A percentile compares a stretch with the other conserved stretches of the same genome.
Evolutionary conservation across 2,113 vertebrate species (phyloP).

Genomic region (Meriones unguiculatus): DNA sequence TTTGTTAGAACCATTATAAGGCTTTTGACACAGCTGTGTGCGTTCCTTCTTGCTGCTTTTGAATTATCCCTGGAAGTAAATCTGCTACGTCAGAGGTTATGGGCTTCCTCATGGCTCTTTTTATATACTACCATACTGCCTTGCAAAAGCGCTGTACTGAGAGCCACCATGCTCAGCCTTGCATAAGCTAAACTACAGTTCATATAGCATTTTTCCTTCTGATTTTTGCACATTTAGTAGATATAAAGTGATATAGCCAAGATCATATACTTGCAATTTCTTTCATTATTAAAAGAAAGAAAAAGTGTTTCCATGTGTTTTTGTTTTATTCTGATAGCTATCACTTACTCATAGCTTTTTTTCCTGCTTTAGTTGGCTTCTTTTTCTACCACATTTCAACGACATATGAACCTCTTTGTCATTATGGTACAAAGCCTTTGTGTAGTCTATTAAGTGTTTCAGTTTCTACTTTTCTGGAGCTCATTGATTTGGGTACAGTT

Average conservation of each 20-base stretch:
- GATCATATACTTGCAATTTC: constrained; percentile 49
- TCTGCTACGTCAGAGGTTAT: constrained; percentile 5
- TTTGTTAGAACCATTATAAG: background rate
- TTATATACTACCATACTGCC: background rate
- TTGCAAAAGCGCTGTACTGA: background rate
- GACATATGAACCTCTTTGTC: constrained; percentile 31
- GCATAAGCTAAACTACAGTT: background rate
- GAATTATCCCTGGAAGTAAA: constrained; percentile 26
- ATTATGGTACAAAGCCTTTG: background rate
- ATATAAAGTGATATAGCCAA: constrained; percentile 31
- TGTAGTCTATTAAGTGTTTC: constrained; percentile 18
- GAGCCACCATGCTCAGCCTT: background rate
- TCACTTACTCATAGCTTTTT: constrained; percentile 60
- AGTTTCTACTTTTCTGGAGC: constrained; percentile 13
- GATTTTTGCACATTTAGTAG: constrained; percentile 24
- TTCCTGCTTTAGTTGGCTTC: constrained; percentile 2
- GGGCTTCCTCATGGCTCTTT: background rate
- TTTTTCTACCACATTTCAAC: background rate
- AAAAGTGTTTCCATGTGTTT: constrained; percentile 47
- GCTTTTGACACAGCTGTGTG: constrained; percentile 27
- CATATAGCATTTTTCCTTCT: background rate
- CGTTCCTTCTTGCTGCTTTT: background rate
- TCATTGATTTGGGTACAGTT: constrained; percentile 14
- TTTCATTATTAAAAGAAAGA: constrained; percentile 53
- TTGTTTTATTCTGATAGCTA: constrained; percentile 55